A percentile compares a stretch with the other conserved stretches of the same genome.
These are phyloP conservation scores for Lanius ludovicianus DNA, from an alignment of 2,113 vertebrate species.

Conservation along the genomic window DNA sequence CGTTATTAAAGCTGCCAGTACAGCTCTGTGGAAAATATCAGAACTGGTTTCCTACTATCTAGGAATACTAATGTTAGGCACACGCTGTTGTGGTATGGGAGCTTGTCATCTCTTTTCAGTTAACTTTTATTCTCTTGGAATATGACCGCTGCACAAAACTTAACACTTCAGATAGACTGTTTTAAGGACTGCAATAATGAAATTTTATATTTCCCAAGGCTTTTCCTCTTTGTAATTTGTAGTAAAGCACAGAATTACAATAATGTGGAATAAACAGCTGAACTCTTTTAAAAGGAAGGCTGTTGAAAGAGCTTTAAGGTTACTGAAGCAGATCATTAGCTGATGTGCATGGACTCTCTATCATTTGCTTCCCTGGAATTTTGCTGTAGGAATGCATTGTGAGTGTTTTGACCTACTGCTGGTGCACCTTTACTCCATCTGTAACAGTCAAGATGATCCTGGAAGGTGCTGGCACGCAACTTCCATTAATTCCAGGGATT, in stretches of 20 bases:
- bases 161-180: neutral
- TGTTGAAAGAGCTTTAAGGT: neutral
- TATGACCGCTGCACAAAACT: neutral
- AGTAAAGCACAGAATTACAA: neutral
- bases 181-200: neutral
- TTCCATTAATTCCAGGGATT: neutral
- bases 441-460: neutral
- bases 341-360: neutral
- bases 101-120: neutral
- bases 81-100: neutral
- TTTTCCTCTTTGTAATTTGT: neutral
- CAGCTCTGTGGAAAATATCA: neutral
- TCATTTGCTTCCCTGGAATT: neutral
- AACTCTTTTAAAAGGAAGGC: neutral
- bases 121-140: neutral
- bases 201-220: neutral
- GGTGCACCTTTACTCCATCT: neutral
- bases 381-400: neutral
- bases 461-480: neutral
- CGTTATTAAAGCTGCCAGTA: neutral
- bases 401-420: neutral
- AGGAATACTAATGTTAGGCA: neutral
- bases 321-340: neutral
- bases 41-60: neutral
- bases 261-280: neutral